Evolutionary conservation across 1,140 invertebrate genomes (phyloP).

Genomic region (Stenopsyche tienmushanensis): DNA sequence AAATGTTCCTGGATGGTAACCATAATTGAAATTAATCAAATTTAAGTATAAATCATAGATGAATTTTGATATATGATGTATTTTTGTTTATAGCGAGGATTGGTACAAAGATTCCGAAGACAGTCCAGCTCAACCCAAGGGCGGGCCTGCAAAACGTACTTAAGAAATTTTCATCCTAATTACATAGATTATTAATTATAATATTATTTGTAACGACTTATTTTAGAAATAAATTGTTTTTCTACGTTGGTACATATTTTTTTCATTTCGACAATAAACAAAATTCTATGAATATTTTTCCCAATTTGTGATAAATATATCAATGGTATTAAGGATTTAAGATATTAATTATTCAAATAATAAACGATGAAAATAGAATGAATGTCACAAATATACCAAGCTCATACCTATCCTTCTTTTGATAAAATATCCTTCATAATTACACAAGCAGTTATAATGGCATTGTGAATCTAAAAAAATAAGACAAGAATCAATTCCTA

Average conservation of each 20-base stretch:
- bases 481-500: neutral
- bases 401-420: too few relatives aligned
- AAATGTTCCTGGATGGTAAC: constrained; percentile 84
- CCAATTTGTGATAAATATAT: neutral
- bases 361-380: too few relatives aligned
- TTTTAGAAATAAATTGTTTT: constrained; percentile 37
- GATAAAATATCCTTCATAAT: too few relatives aligned
- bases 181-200: constrained; percentile 34
- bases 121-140: constrained; percentile 16
- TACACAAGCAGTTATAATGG: too few relatives aligned
- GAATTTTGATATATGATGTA: constrained; percentile 32
- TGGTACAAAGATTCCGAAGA: constrained; percentile 78
- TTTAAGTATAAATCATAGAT: constrained; percentile 34
- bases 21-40: constrained; percentile 32
- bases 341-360: too few relatives aligned
- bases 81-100: constrained; percentile 67
- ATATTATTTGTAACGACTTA: constrained; percentile 29
- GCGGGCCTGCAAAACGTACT: constrained; percentile 20
- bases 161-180: constrained; percentile 5
- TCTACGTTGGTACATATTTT: constrained; percentile 25
- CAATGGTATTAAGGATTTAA: neutral
- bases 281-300: neutral
- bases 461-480: too few relatives aligned
- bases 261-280: constrained; percentile 5
- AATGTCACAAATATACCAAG: too few relatives aligned